A percentile compares a stretch with the other conserved stretches of the same genome.
Evolutionary conservation across 2,797 vertebrate genomes (phyloP).

Genomic region (Rhynchotus rufescens): DNA sequence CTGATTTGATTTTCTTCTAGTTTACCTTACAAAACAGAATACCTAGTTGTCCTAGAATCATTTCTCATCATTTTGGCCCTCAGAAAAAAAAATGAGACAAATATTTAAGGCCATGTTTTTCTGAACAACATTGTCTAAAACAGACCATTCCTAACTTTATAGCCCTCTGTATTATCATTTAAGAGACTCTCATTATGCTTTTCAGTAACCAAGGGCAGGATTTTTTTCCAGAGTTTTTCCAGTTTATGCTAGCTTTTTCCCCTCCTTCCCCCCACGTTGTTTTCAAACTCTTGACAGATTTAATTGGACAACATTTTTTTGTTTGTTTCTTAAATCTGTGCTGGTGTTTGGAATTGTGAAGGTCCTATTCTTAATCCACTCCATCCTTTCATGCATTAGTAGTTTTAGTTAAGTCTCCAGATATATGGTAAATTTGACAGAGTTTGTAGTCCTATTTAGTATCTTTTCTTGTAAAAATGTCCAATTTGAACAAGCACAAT

Average conservation of each 20-base stretch:
- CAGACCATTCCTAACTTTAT: not conserved
- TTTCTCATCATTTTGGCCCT: not conserved
- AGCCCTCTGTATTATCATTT: not conserved
- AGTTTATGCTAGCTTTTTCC: not conserved
- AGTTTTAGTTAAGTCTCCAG: slow-evolving; percentile 77
- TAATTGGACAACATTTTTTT: slow-evolving; percentile 73
- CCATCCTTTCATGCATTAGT: slow-evolving; percentile 76
- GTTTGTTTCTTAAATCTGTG: not conserved
- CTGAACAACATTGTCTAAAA: not conserved
- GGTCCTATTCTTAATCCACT: slow-evolving; percentile 81
- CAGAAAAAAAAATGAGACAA: not conserved
- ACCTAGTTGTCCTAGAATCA: not conserved
- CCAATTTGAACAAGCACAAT: slow-evolving; percentile 39
- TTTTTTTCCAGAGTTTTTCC: slow-evolving; percentile 15
- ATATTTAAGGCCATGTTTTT: not conserved
- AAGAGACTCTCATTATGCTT: not conserved
- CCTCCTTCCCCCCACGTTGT: not conserved
- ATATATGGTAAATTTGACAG: slow-evolving; percentile 71
- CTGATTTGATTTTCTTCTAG: not conserved
- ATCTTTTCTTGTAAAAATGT: slow-evolving; percentile 74
- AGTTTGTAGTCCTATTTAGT: slow-evolving; percentile 70
- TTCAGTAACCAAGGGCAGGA: not conserved
- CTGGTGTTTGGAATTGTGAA: slow-evolving; percentile 70
- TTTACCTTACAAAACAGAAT: not conserved
- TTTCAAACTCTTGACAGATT: slow-evolving; percentile 77